These are phyloP conservation scores for Acheta domesticus DNA, from an alignment of 2,888 invertebrate species.

Conservation along the genomic window DNA sequence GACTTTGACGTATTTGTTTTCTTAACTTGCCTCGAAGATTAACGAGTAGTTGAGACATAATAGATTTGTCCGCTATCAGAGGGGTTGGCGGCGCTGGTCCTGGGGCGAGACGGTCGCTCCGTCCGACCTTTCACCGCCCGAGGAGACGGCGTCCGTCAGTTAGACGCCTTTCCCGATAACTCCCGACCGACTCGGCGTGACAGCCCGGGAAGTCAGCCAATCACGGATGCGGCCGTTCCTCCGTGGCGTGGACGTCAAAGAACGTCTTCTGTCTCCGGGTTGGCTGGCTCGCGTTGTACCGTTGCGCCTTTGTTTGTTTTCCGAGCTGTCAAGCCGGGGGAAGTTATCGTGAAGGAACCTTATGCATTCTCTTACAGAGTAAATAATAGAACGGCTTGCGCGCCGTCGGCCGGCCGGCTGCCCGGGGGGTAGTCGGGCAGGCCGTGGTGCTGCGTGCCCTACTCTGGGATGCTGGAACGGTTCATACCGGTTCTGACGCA, in stretches of 20 bases:
- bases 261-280: not conserved
- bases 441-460: too few relatives aligned
- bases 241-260: not conserved
- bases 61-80: too few relatives aligned
- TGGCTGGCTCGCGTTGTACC: not conserved
- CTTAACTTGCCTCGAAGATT: too few relatives aligned
- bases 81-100: too few relatives aligned
- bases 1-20: too few relatives aligned
- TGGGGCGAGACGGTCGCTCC: too few relatives aligned
- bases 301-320: constrained; percentile 18
- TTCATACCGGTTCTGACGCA: too few relatives aligned
- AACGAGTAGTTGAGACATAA: too few relatives aligned
- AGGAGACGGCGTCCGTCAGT: not conserved
- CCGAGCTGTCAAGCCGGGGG: not conserved
- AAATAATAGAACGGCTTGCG: not conserved
- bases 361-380: not conserved
- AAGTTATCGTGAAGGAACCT: constrained; percentile 6
- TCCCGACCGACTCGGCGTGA: not conserved
- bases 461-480: too few relatives aligned
- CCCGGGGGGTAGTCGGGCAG: not conserved
- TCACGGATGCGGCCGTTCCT: not conserved
- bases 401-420: not conserved
- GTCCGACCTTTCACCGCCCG: not conserved
- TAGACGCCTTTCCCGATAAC: not conserved
- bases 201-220: not conserved